Percentiles rank a stretch among this genome's conserved stretches.
These are phyloP conservation scores for Phenganax stokvisi DNA, from an alignment of 92 coral and sea anemone genomes.

Conservation along the genomic window DNA sequence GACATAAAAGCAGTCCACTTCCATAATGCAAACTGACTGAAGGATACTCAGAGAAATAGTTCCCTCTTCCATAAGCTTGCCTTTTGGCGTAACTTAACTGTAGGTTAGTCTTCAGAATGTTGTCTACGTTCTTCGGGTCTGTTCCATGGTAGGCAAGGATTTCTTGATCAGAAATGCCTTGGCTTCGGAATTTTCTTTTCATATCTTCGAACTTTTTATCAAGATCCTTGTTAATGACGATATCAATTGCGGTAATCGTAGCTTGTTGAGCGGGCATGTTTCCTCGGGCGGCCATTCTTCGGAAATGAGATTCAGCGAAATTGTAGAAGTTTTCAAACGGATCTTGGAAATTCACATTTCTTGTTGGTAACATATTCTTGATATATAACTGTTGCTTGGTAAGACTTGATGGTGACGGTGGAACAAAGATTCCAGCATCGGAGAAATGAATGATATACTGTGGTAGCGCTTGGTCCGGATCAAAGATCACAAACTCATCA, in stretches of 20 bases:
- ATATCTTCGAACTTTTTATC: constrained; percentile 29
- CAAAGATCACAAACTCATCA: constrained; percentile 49
- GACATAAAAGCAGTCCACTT: constrained; percentile 15
- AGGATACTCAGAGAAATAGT: constrained; percentile 39
- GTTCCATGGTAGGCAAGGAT: constrained; percentile 47
- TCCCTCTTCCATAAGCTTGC: constrained; percentile 40
- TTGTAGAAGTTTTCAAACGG: constrained; percentile 28
- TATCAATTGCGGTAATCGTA: constrained; percentile 29
- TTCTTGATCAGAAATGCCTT: constrained; percentile 32
- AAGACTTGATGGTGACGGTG: constrained; percentile 16
- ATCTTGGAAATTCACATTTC: constrained; percentile 28
- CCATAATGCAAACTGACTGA: constrained; percentile 20
- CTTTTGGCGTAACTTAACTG: constrained; percentile 18
- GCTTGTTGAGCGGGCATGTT: not conserved
- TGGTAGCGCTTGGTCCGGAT: constrained; percentile 46
- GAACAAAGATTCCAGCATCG: not conserved
- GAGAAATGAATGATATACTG: constrained; percentile 43
- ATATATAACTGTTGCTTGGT: not conserved
- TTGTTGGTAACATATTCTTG: constrained; percentile 24
- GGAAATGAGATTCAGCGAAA: constrained; percentile 25
- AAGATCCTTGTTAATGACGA: constrained; percentile 38
- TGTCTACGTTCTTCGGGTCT: constrained; percentile 4
- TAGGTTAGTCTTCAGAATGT: constrained; percentile 23
- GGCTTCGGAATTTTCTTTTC: constrained; percentile 2
- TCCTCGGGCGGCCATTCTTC: not conserved